phyloP scores from a whole-genome alignment of 2,888 invertebrate genomes.

The Hedychridium roseum region DNA sequence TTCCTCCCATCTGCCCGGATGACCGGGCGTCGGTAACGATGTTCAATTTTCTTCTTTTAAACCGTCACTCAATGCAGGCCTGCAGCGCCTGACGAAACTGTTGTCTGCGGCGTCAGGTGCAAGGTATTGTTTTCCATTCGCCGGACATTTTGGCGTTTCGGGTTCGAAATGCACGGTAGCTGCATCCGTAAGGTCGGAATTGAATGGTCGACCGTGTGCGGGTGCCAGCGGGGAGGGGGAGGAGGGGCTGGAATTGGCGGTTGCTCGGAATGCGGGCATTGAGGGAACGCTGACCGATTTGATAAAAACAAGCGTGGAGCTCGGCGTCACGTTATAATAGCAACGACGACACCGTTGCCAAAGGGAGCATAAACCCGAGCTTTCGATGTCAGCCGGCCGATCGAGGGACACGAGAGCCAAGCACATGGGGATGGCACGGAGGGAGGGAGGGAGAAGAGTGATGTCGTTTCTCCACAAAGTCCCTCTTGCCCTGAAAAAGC shows the following conservation, averaged over 20 bases:
- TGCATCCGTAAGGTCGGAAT: too few species aligned
- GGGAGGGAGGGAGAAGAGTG: background rate
- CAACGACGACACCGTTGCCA: constrained; percentile 22
- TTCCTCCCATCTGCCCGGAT: too few species aligned
- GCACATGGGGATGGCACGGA: background rate
- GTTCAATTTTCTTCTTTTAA: too few species aligned
- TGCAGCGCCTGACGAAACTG: too few species aligned
- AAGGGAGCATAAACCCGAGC: constrained; percentile 27
- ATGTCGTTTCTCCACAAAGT: background rate
- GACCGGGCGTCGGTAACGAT: too few species aligned
- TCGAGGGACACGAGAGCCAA: background rate
- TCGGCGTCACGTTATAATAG: constrained; percentile 10
- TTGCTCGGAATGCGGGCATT: background rate
- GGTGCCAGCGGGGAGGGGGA: background rate
- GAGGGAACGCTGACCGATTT: too few species aligned
- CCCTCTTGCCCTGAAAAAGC: background rate
- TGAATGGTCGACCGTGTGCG: too few species aligned
- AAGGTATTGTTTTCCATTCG: too few species aligned
- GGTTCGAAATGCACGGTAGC: too few species aligned
- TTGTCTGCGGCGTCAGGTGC: too few species aligned
- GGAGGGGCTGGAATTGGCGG: background rate
- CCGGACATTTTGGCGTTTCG: too few species aligned
- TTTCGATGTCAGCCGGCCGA: background rate
- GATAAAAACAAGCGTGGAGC: constrained; percentile 14
- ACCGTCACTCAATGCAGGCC: too few species aligned